Evolutionary conservation across 1,140 invertebrate genomes (phyloP).

Genomic region (Drosophila tristis): DNA sequence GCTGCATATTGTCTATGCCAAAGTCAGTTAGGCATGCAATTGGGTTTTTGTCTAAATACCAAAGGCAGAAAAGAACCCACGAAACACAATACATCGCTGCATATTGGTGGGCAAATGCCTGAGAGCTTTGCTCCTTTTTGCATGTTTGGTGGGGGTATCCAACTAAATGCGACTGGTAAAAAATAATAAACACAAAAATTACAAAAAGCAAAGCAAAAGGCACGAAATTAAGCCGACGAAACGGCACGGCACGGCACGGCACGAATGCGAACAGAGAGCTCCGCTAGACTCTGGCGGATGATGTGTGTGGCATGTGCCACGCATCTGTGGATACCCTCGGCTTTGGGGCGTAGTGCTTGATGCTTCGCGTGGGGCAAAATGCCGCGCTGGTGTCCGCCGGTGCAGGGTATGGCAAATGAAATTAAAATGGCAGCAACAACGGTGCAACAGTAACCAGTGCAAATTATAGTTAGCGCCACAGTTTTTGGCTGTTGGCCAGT

Average conservation of each 20-base stretch:
- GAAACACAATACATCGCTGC: neutral
- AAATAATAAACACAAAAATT: constrained; percentile 54
- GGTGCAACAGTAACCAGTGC: constrained; percentile 20
- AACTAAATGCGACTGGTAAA: constrained; percentile 35
- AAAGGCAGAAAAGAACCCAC: constrained; percentile 9
- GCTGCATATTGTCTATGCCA: constrained; percentile 48
- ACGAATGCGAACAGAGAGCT: constrained; percentile 13
- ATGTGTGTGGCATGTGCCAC: too few species aligned
- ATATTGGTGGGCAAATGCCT: neutral
- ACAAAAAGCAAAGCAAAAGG: constrained; percentile 25
- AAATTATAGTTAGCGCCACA: constrained; percentile 57
- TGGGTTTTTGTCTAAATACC: constrained; percentile 41
- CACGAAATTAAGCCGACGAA: constrained; percentile 47
- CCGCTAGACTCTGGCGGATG: too few species aligned
- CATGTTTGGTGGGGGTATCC: neutral
- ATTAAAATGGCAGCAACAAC: constrained; percentile 33
- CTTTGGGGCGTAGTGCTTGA: too few species aligned
- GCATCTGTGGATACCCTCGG: too few species aligned
- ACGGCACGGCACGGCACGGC: constrained; percentile 36
- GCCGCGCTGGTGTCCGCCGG: neutral
- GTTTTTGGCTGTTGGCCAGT: constrained; percentile 46
- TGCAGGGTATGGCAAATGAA: constrained; percentile 42
- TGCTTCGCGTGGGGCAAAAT: too few species aligned
- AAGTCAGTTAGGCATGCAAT: constrained; percentile 44
- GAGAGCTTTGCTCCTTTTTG: too few species aligned